These are phyloP conservation scores for Aphelocoma californica DNA, from an alignment of 2,797 vertebrate genomes.

Conservation along the genomic window DNA sequence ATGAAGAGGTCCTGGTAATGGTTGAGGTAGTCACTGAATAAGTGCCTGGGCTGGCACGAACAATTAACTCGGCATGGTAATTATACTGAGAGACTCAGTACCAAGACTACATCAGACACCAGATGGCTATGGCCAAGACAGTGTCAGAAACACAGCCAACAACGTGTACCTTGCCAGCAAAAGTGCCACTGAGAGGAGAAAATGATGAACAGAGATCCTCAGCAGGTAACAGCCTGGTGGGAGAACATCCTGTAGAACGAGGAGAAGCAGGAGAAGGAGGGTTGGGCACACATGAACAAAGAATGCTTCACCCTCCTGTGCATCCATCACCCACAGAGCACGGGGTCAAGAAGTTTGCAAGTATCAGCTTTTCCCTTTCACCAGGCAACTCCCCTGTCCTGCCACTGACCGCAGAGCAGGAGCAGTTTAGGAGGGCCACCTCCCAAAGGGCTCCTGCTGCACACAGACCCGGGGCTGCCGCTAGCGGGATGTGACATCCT, in stretches of 20 bases:
- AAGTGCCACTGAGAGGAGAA: neutral
- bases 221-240: neutral
- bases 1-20: neutral
- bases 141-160: neutral
- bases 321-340: neutral
- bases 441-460: neutral
- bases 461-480: accelerated
- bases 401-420: neutral
- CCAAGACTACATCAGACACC: neutral
- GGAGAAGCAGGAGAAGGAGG: neutral
- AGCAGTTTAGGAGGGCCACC: neutral
- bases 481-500: neutral
- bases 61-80: neutral
- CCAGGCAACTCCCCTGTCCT: neutral
- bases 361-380: neutral
- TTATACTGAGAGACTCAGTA: neutral
- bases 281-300: neutral
- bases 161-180: neutral
- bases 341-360: neutral
- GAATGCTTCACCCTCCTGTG: neutral
- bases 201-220: neutral
- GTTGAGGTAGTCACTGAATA: neutral
- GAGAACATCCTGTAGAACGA: neutral
- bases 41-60: neutral
- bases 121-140: neutral